Evolutionary conservation across 2,797 vertebrate species (phyloP), one percentile per base, ranked within the genome.

Genomic region (Neomorphus geoffroyi): DNA sequence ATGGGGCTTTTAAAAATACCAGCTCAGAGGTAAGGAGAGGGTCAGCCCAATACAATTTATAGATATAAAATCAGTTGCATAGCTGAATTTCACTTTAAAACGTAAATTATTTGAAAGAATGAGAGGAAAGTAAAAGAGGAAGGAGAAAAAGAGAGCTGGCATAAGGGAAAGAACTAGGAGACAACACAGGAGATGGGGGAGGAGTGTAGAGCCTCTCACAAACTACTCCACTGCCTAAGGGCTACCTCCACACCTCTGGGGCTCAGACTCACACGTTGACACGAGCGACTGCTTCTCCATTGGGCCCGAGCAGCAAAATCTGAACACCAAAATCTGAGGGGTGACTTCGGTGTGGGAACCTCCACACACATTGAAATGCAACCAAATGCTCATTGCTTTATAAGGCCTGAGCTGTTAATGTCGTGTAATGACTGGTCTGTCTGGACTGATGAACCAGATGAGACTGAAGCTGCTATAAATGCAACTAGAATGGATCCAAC

Each of bases 1-100:
- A 93, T 18, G 2, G 53, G 79, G 84, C 94, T 96, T 94, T 96
- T 96, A 96, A 97, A 97, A 96, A 96, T 96, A 97, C 92, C 88
- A 96, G 86, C 94, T 95, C 92, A 80, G 93, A 91, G 96, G 95
- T 93, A 96, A 96, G 91, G 69, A 95, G 46, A 91, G 94, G 96
- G 95, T 97, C 95, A 96, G 93, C 95, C 94, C 93, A 91, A 80
- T 27, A 65, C 74, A 67, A 87, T 93, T 95, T 81, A 90, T 74
- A 86, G 94, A 90, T 87, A 92, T 84, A 94, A 94, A 95, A 86
- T n/a, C 80, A 62, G 82, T 88, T 81, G 77, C 77, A 86, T 81
- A 93, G 91, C 84, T 86, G 74, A 87, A 84, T 89, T 94, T 61
- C 75, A 60, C 86, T 94, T 95, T 77, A 83, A 95, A 92, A 72